Base-by-base conservation (phyloP, 64 coral and sea anemone species). In the Acropora tenuis region DNA sequence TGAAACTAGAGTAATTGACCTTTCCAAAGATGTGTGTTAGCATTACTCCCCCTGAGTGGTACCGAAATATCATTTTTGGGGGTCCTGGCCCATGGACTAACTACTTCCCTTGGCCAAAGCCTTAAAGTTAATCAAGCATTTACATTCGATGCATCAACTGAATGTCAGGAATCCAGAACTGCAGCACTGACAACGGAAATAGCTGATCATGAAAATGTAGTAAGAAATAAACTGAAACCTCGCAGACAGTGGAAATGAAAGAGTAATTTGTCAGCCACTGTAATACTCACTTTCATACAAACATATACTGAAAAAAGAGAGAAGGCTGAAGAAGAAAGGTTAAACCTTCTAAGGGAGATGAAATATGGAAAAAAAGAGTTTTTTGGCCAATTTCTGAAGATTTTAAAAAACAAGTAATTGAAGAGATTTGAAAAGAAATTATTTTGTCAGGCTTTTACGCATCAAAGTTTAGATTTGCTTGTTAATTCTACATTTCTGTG, bases 41-140 rank as follows among this genome's bases (percentile, higher is more conserved):
- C 30, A 30, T 30, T 30, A 30, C 30, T 30, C 30, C 30, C 30
- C 30, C 30, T 30, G 30, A 30, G 30, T 30, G 30, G 30, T 30
- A 30, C 30, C 30, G 30, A 30, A 30, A 30, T 30, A 30, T 30
- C 30, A 30, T 30, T 30, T 30, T 30, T 30, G 30, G 30, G 30
- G 30, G 30, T 30, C 30, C 30, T 30, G 30, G 30, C 30, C 30
- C 30, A 30, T 30, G 30, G 30, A 30, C 30, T 30, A 30, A 58
- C 30, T 60, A 63, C 80, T 63, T 93, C 78, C 77, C 68, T 93
- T 69, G 77, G 86, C 44, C 74, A 88, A 71, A 88, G 47, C 53
- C 77, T 86, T 73, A 93, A 82, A 88, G 80, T 89, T 60, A 93
- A 93, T 88, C 92, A 86, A 63, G 86, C 77, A 55, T 89, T 16